Evolutionary conservation across 1,140 invertebrate genomes (phyloP), one percentile per base, ranked within the genome.

Genomic region (Triops cancriformis): DNA sequence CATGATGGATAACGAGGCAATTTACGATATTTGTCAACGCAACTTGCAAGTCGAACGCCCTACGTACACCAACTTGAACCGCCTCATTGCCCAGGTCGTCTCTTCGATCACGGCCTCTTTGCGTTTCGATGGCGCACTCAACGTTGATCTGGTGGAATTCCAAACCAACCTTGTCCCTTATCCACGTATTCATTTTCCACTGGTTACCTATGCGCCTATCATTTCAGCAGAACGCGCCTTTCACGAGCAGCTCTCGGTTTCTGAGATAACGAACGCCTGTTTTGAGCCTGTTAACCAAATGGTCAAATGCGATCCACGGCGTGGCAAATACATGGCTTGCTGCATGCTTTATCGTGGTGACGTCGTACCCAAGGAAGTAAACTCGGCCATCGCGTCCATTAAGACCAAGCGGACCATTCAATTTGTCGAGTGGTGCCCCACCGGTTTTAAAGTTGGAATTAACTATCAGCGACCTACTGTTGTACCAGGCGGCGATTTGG

Each of bases 81-180:
- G n/a, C n/a, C n/a, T n/a, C n/a, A n/a, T n/a, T n/a, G n/a, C n/a
- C n/a, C n/a, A n/a, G n/a, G n/a, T n/a, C n/a, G n/a, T n/a, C n/a
- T n/a, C n/a, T n/a, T n/a, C n/a, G n/a, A n/a, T n/a, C n/a, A n/a
- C n/a, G n/a, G n/a, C n/a, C n/a, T n/a, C n/a, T n/a, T n/a, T n/a
- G n/a, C n/a, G n/a, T n/a, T n/a, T n/a, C n/a, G n/a, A n/a, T n/a
- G n/a, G n/a, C n/a, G n/a, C n/a, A n/a, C n/a, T n/a, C n/a, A n/a
- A n/a, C n/a, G n/a, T n/a, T n/a, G n/a, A n/a, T n/a, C n/a, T 95
- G 43, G 92, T 91, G 12, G 94, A 95, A 83, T 95, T 95, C 82
- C 91, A 91, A 82, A 91, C 90, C 9, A 88, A 88, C 81, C 82
- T 88, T 76, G 86, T 87, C 10, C 86, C 86, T 4, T 87, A n/a